Conservation (phyloP, 1,140 invertebrate species). For the Cecropterus lyciades region DNA sequence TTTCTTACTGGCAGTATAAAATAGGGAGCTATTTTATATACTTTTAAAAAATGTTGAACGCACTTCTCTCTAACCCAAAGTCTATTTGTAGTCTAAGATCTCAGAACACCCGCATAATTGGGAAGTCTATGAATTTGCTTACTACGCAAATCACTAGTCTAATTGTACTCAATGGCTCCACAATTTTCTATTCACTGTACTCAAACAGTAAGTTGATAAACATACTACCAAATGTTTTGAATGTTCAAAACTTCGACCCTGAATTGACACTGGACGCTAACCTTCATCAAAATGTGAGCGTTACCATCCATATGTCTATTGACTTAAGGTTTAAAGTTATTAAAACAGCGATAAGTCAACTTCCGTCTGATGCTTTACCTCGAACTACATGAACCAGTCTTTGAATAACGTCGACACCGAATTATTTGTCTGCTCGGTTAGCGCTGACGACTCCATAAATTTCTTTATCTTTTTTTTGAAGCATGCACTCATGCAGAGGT, state of each 20-base stretch:
- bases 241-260: slow-evolving; percentile 13
- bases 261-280: slow-evolving; percentile 17
- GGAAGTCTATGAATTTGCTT: slow-evolving; percentile 6
- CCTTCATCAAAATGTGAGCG: slow-evolving; percentile 16
- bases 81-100: neutral
- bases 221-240: slow-evolving; percentile 6
- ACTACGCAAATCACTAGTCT: slow-evolving; percentile 8
- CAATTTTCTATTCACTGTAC: slow-evolving; percentile 12
- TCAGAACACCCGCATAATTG: neutral
- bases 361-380: slow-evolving; percentile 36
- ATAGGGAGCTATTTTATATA: too few species aligned
- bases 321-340: slow-evolving; percentile 15
- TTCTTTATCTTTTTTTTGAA: too few species aligned
- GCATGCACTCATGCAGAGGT: too few species aligned
- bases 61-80: too few species aligned
- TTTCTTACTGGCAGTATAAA: too few species aligned
- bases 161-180: slow-evolving; percentile 19
- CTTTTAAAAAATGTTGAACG: too few species aligned
- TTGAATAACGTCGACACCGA: too few species aligned
- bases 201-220: slow-evolving; percentile 17
- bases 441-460: too few species aligned
- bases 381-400: slow-evolving; percentile 11
- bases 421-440: too few species aligned
- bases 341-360: slow-evolving; percentile 2
- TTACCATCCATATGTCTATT: slow-evolving; percentile 1